These are phyloP conservation scores for Hemithea aestivaria DNA, from an alignment of 2,888 invertebrate genomes.

Conservation along the genomic window DNA sequence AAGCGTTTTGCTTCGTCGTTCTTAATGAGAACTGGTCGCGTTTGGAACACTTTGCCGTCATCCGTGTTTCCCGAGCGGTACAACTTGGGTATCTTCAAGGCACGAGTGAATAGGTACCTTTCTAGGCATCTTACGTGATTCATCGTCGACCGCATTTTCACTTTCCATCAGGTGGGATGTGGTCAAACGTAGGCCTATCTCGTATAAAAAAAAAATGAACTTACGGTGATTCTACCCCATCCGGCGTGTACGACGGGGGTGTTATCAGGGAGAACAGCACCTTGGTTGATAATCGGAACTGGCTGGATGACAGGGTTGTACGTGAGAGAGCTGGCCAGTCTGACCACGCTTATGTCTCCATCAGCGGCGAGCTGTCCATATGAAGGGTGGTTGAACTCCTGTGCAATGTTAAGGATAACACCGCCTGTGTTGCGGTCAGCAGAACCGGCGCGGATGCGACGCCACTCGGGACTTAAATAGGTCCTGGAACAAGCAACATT, in stretches of 20 bases:
- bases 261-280: slow-evolving; percentile 22
- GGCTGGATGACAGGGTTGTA: slow-evolving; percentile 22
- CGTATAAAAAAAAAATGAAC: too few species aligned
- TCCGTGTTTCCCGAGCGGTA: too few species aligned
- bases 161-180: too few species aligned
- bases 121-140: too few species aligned
- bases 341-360: slow-evolving; percentile 38
- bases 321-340: slow-evolving; percentile 20
- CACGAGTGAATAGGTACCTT: too few species aligned
- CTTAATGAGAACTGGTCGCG: too few species aligned
- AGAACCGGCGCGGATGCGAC: slow-evolving; percentile 39
- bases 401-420: slow-evolving; percentile 16
- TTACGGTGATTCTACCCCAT: slow-evolving; percentile 38
- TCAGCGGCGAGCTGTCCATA: slow-evolving; percentile 29
- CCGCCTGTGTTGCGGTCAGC: slow-evolving; percentile 35
- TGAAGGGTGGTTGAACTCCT: slow-evolving; percentile 33
- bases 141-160: too few species aligned
- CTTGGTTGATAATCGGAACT: slow-evolving; percentile 22
- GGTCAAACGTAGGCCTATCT: too few species aligned
- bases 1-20: too few species aligned
- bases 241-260: slow-evolving; percentile 37
- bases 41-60: too few species aligned
- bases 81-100: too few species aligned
- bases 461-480: slow-evolving; percentile 8
- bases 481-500: slow-evolving; percentile 9